Percentiles rank a stretch among this genome's conserved stretches.
Evolutionary conservation across 2,113 vertebrate species (phyloP).

Genomic region (Ophthalmolycus amberensis): DNA sequence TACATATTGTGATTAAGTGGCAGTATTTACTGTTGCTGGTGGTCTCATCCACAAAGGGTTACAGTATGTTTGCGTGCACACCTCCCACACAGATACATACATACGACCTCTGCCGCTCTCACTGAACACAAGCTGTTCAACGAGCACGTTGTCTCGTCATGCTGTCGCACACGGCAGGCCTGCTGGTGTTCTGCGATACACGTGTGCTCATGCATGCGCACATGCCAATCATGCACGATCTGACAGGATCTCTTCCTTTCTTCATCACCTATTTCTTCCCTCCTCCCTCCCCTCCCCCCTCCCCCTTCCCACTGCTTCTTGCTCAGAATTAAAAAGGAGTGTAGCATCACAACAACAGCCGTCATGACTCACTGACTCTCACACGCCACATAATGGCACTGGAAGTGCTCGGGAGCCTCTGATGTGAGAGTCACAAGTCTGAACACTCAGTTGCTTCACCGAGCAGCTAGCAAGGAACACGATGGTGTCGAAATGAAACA

Average conservation of each 20-base stretch:
- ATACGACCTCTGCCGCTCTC: slow-evolving; percentile 54
- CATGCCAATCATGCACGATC: background rate
- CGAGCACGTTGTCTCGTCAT: slow-evolving; percentile 27
- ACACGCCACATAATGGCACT: slow-evolving; percentile 57
- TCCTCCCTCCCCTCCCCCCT: background rate
- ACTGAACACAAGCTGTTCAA: slow-evolving; percentile 45
- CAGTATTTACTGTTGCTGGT: slow-evolving; percentile 23
- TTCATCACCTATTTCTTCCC: background rate
- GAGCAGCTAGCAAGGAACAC: slow-evolving; percentile 33
- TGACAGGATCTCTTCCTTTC: background rate
- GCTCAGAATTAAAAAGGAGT: slow-evolving; percentile 14
- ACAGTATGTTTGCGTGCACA: slow-evolving; percentile 58
- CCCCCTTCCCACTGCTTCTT: background rate
- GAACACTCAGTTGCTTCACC: slow-evolving; percentile 35
- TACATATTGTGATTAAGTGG: slow-evolving; percentile 6
- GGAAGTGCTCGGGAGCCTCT: slow-evolving; percentile 52
- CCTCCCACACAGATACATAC: slow-evolving; percentile 58
- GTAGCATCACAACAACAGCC: slow-evolving; percentile 58
- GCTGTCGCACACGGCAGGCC: slow-evolving; percentile 17
- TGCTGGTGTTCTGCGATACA: slow-evolving; percentile 42
- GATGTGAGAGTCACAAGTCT: slow-evolving; percentile 62
- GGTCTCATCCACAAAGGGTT: slow-evolving; percentile 32
- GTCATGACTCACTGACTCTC: slow-evolving; percentile 74
- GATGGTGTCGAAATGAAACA: slow-evolving; percentile 25
- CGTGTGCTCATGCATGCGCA: slow-evolving; percentile 6